Evolutionary conservation across 2,888 invertebrate genomes (phyloP).

Genomic region (Habrosyne pyritoides): DNA sequence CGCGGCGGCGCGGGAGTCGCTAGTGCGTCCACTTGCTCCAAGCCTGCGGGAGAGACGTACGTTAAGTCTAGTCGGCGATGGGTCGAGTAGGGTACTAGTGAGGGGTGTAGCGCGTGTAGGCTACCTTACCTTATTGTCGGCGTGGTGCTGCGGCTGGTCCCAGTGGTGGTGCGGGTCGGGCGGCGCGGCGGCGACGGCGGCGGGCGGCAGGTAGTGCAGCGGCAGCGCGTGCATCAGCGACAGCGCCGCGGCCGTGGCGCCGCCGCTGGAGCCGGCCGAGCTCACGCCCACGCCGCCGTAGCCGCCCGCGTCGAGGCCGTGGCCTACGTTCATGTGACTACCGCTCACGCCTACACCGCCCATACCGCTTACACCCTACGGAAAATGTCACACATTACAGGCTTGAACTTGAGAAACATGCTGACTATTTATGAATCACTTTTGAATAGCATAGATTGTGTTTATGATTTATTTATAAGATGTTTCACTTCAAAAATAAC

Average conservation of each 20-base stretch:
- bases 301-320: conserved; percentile 27
- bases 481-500: too few species aligned
- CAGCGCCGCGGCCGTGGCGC: conserved; percentile 56
- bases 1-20: conserved; percentile 43
- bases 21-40: conserved; percentile 83
- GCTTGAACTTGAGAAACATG: too few species aligned
- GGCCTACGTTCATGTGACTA: conserved; percentile 24
- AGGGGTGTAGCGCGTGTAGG: too few species aligned
- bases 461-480: too few species aligned
- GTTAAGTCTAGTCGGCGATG: neutral
- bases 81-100: too few species aligned
- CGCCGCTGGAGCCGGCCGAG: conserved; percentile 31
- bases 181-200: conserved; percentile 38
- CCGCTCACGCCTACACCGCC: conserved; percentile 28
- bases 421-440: too few species aligned
- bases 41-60: conserved; percentile 53
- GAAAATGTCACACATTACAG: conserved; percentile 7
- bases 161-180: conserved; percentile 55
- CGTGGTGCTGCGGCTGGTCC: conserved; percentile 61
- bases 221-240: conserved; percentile 77
- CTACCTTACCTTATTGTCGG: conserved; percentile 60
- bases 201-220: conserved; percentile 73
- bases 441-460: too few species aligned
- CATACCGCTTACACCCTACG: conserved; percentile 50
- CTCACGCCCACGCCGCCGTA: conserved; percentile 26